A percentile compares a stretch with the other conserved stretches of the same genome.
Conservation (phyloP, 2,797 vertebrate genomes). For the Erethizon dorsatum region DNA sequence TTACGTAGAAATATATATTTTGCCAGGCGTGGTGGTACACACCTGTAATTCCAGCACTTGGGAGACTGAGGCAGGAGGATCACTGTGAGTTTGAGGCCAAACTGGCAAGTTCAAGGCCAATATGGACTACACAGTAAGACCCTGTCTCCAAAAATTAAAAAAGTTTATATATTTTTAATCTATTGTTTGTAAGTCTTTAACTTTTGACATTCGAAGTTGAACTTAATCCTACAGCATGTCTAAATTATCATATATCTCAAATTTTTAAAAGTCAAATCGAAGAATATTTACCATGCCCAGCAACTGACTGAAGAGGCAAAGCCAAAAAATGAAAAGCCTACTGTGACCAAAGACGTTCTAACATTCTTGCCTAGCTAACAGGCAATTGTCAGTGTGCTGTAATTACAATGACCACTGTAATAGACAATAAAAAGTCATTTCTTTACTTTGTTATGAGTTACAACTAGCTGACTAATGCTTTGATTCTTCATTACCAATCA, state of each 20-base stretch:
- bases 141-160: no score
- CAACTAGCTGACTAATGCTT: not conserved
- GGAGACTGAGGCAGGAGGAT: no score
- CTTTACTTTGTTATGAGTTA: not conserved
- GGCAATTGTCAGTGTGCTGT: not conserved
- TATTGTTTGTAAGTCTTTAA: not conserved
- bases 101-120: no score
- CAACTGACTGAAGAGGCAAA: conserved; percentile 58
- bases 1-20: not conserved
- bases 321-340: conserved; percentile 17
- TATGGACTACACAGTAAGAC: no score
- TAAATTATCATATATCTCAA: conserved; percentile 53
- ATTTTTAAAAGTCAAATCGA: conserved; percentile 59
- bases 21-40: not conserved
- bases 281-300: not conserved
- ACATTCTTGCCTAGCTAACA: not conserved
- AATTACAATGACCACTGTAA: not conserved
- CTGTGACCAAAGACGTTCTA: not conserved
- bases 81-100: no score
- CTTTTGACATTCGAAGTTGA: conserved; percentile 59
- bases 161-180: not conserved
- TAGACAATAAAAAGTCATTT: not conserved
- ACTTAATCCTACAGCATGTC: not conserved
- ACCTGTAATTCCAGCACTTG: no score
- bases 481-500: not conserved